Conservation (phyloP, 2,888 invertebrate genomes). For the Protophormia terraenovae region DNA sequence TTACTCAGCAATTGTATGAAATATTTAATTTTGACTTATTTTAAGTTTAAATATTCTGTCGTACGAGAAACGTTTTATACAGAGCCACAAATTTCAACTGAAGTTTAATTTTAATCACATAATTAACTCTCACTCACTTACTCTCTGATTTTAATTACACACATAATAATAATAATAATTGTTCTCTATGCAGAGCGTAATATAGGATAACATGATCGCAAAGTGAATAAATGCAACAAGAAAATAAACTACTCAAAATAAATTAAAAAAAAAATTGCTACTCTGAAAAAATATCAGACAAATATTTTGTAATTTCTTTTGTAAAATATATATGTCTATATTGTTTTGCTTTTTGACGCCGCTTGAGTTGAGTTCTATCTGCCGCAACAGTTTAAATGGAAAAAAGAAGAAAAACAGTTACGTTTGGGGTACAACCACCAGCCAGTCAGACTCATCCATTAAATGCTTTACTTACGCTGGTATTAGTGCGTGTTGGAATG, state of each 20-base stretch:
- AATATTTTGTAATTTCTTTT: slow-evolving; percentile 7
- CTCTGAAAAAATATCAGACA: background rate
- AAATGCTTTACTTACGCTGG: background rate
- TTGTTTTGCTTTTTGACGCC: too few species aligned
- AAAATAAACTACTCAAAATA: background rate
- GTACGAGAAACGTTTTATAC: slow-evolving; percentile 33
- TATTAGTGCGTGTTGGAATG: slow-evolving; percentile 9
- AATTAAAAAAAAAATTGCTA: too few species aligned
- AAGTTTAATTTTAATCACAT: slow-evolving; percentile 59
- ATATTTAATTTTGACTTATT: background rate
- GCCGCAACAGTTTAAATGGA: slow-evolving; percentile 50
- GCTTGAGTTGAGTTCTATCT: slow-evolving; percentile 39
- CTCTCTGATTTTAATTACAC: slow-evolving; percentile 33
- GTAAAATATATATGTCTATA: slow-evolving; percentile 12
- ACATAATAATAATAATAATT: background rate
- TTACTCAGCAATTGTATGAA: slow-evolving; percentile 22
- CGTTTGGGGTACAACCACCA: slow-evolving; percentile 7
- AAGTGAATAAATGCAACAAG: slow-evolving; percentile 37
- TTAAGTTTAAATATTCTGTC: slow-evolving; percentile 14
- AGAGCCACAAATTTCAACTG: slow-evolving; percentile 54
- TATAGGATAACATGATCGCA: slow-evolving; percentile 38
- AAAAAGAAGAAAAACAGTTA: slow-evolving; percentile 46
- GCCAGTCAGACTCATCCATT: slow-evolving; percentile 5
- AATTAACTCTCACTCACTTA: slow-evolving; percentile 40
- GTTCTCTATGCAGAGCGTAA: slow-evolving; percentile 40